A percentile compares a stretch with the other conserved stretches of the same genome.
Evolutionary conservation across 2,113 vertebrate genomes (phyloP).

Genomic region (Climacteris rufus): DNA sequence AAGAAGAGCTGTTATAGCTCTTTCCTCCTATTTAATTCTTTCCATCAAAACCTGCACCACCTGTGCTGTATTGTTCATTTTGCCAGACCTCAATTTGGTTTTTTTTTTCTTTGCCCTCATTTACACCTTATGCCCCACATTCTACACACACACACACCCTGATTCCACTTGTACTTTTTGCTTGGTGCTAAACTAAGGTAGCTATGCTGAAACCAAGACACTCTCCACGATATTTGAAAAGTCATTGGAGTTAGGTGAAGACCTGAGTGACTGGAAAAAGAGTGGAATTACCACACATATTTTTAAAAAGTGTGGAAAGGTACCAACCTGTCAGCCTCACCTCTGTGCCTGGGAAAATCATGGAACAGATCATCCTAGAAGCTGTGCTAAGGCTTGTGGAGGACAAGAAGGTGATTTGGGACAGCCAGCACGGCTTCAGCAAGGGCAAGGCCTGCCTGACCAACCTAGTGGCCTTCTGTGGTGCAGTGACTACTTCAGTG

Average conservation of each 20-base stretch:
- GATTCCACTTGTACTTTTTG: not conserved
- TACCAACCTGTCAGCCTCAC: not conserved
- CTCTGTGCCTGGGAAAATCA: not conserved
- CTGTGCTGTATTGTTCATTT: not conserved
- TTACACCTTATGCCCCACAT: not conserved
- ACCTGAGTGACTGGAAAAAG: not conserved
- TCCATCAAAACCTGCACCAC: not conserved
- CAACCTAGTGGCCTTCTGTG: not conserved
- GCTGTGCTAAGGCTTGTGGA: not conserved
- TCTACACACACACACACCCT: not conserved
- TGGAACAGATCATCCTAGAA: not conserved
- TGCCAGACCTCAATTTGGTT: not conserved
- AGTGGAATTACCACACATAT: not conserved
- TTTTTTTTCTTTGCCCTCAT: not conserved
- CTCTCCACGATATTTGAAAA: not conserved
- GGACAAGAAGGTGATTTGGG: no score
- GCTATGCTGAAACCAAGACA: not conserved
- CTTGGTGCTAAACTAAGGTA: not conserved
- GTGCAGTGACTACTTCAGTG: not conserved
- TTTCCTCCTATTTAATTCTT: not conserved
- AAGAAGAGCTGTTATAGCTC: rapidly evolving
- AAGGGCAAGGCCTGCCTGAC: not conserved
- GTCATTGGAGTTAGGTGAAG: not conserved
- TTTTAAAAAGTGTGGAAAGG: not conserved
- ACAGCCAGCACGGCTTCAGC: rapidly evolving